Conservation (phyloP, 2,797 vertebrate species). For the Podargus strigoides region DNA sequence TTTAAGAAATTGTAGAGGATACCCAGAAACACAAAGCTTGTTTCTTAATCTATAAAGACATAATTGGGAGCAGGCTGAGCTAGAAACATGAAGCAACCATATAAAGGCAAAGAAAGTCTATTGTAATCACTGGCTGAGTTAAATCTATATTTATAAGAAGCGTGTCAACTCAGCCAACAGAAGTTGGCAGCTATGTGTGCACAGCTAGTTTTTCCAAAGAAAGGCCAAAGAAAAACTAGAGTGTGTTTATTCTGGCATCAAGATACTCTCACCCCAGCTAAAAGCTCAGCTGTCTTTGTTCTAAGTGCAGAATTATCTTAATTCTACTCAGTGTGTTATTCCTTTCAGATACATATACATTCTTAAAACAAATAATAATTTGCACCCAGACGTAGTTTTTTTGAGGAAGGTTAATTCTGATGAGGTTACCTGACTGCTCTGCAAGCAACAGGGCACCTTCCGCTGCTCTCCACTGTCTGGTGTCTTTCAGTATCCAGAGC, state of each 20-base stretch:
- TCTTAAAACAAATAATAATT: not conserved
- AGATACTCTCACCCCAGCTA: not conserved
- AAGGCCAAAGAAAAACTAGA: conserved; percentile 12
- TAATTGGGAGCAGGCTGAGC: not conserved
- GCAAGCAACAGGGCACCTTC: not conserved
- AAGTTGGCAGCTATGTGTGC: not conserved
- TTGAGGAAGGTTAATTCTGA: not conserved
- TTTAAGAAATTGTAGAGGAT: not conserved
- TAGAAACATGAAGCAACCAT: not conserved
- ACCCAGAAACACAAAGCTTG: not conserved
- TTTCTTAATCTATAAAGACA: not conserved
- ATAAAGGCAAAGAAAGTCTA: conserved; percentile 52
- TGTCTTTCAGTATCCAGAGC: not conserved
- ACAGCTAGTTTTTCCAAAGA: not conserved
- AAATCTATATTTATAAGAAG: not conserved
- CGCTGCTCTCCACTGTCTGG: not conserved
- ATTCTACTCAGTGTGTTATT: not conserved
- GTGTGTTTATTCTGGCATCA: conserved; percentile 35
- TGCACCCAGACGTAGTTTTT: not conserved
- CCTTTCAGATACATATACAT: not conserved
- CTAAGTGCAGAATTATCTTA: not conserved
- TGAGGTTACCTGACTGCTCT: not conserved
- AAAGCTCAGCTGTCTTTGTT: not conserved
- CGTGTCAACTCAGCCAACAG: not conserved
- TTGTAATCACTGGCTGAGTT: not conserved